phyloP scores from a whole-genome alignment of 2,797 vertebrate species.

The Glossophaga mutica region DNA sequence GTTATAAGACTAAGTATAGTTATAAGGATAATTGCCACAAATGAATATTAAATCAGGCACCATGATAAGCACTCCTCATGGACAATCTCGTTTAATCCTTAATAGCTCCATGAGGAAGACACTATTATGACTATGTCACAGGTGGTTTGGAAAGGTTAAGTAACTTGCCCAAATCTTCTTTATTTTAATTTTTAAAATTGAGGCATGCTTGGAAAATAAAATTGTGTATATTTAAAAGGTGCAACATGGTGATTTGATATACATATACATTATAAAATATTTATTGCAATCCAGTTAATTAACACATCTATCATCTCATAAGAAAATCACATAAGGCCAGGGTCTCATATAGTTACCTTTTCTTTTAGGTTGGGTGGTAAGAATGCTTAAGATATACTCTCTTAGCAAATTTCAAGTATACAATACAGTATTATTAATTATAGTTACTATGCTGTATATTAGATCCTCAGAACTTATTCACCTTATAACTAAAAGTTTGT shows the following conservation, averaged over 20 bases:
- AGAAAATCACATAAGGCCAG: too few relatives aligned
- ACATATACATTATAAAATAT: background rate
- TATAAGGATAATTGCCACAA: rapidly evolving
- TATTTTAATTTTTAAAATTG: background rate
- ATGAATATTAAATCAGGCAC: background rate
- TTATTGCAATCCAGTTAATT: background rate
- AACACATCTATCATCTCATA: background rate
- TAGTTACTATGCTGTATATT: background rate
- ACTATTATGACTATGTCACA: background rate
- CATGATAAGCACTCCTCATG: background rate
- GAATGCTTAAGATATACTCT: background rate
- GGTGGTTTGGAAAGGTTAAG: background rate
- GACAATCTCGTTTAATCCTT: background rate
- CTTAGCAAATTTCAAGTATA: background rate
- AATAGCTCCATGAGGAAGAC: background rate
- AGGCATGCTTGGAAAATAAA: background rate
- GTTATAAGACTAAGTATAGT: background rate
- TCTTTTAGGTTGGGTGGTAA: background rate
- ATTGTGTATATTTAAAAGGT: background rate
- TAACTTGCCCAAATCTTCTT: background rate
- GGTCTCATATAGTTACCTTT: background rate
- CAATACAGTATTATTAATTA: background rate
- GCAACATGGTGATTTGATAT: background rate
- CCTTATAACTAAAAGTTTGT: background rate
- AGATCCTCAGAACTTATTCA: background rate